phyloP scores from a whole-genome alignment of 2,888 invertebrate species.

The Bembecia ichneumoniformis region DNA sequence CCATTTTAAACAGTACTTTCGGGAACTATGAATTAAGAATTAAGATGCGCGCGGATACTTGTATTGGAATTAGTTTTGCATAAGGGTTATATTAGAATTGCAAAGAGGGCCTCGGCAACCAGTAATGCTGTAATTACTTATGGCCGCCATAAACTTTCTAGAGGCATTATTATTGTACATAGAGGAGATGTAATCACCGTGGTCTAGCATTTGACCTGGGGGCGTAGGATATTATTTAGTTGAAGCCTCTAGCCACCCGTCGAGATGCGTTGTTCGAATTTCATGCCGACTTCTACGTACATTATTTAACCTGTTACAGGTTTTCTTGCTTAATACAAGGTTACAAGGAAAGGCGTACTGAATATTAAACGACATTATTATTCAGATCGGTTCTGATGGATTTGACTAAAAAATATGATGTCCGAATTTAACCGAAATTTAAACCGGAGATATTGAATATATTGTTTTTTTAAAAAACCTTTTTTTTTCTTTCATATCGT shows the following conservation, averaged over 20 bases:
- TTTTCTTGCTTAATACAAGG: too few species aligned
- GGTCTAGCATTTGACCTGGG: constrained; percentile 43
- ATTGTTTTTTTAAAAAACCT: too few species aligned
- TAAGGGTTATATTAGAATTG: neutral
- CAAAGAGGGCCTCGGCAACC: constrained; percentile 14
- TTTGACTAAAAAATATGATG: too few species aligned
- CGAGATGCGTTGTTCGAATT: neutral
- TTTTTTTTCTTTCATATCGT: too few species aligned
- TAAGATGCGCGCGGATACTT: neutral
- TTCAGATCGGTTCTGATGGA: too few species aligned
- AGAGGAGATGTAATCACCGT: constrained; percentile 38
- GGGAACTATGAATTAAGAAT: neutral
- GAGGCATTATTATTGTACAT: neutral
- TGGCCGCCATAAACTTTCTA: constrained; percentile 21
- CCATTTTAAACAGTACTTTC: neutral
- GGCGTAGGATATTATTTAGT: constrained; percentile 20
- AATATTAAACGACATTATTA: too few species aligned
- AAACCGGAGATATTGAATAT: too few species aligned
- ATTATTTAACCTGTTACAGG: too few species aligned
- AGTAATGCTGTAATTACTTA: constrained; percentile 41
- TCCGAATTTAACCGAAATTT: too few species aligned
- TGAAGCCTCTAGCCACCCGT: constrained; percentile 18
- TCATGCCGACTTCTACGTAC: too few species aligned
- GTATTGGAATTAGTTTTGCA: neutral
- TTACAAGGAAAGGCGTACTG: too few species aligned